These are phyloP conservation scores for Chouioia cunea DNA, from an alignment of 2,888 invertebrate species.

Conservation along the genomic window DNA sequence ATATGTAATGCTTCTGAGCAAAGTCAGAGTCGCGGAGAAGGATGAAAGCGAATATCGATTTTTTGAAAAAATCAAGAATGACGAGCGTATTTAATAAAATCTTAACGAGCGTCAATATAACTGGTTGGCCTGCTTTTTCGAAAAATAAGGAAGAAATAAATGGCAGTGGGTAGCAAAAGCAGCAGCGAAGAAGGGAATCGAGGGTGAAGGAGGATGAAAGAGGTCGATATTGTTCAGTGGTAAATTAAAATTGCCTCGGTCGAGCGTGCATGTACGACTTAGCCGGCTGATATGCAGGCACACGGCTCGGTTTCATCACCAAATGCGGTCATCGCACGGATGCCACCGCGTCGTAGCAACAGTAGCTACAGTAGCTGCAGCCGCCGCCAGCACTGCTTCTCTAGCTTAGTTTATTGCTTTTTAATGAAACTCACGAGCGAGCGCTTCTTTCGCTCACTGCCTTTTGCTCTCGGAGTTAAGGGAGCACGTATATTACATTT, in stretches of 20 bases:
- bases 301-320: constrained; percentile 32
- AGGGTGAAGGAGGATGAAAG: constrained; percentile 24
- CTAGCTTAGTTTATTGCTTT: constrained; percentile 39
- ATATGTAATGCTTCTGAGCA: no score
- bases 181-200: not conserved
- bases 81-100: constrained; percentile 30
- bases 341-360: constrained; percentile 2
- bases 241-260: constrained; percentile 39
- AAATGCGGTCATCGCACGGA: constrained; percentile 37
- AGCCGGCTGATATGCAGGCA: constrained; percentile 1
- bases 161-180: not conserved
- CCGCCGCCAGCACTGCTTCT: not conserved
- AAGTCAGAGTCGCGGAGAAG: no score
- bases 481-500: constrained; percentile 5
- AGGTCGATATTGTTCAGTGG: constrained; percentile 43
- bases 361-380: no score
- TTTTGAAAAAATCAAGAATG: no score
- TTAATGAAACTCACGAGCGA: constrained; percentile 41
- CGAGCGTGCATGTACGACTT: constrained; percentile 29
- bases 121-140: constrained; percentile 26
- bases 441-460: not conserved
- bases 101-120: constrained; percentile 22
- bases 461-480: constrained; percentile 28
- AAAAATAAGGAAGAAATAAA: constrained; percentile 10
- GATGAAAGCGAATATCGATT: no score